A percentile compares a stretch with the other conserved stretches of the same genome.
These are phyloP conservation scores for Lottia scabra DNA, from an alignment of 2,888 invertebrate species.

Conservation along the genomic window DNA sequence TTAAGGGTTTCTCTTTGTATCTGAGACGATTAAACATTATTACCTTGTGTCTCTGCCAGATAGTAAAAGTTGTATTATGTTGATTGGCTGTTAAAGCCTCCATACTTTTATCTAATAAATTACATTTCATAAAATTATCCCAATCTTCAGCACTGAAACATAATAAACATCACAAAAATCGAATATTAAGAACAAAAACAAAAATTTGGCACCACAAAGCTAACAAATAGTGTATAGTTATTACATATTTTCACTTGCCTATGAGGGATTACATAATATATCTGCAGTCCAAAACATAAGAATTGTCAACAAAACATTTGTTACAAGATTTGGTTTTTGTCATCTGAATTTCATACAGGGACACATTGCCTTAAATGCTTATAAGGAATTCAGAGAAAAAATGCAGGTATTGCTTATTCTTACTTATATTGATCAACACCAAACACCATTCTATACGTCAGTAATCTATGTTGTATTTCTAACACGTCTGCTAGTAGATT, in stretches of 20 bases:
- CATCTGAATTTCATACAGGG: no score
- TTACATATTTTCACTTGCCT: no score
- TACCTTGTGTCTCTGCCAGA: conserved; percentile 56
- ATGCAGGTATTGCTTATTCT: background rate
- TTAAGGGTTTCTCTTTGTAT: no score
- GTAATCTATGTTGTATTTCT: conserved; percentile 47
- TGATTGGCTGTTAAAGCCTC: conserved; percentile 36
- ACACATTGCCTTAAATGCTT: no score
- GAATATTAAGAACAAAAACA: no score
- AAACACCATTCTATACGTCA: conserved; percentile 50
- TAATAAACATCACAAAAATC: conserved; percentile 11
- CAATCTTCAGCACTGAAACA: conserved; percentile 49
- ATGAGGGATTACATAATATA: no score
- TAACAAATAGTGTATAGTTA: no score
- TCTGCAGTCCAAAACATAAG: no score
- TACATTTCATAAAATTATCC: conserved; percentile 45
- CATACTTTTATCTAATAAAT: conserved; percentile 43
- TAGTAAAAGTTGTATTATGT: conserved; percentile 40
- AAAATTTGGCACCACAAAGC: no score
- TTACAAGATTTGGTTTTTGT: no score
- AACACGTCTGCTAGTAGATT: conserved; percentile 16
- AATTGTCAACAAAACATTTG: no score
- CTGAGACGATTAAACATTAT: background rate
- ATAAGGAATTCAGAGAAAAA: background rate
- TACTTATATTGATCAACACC: conserved; percentile 52